phyloP scores from a whole-genome alignment of 2,797 vertebrate species.

The Macropodus opercularis region DNA sequence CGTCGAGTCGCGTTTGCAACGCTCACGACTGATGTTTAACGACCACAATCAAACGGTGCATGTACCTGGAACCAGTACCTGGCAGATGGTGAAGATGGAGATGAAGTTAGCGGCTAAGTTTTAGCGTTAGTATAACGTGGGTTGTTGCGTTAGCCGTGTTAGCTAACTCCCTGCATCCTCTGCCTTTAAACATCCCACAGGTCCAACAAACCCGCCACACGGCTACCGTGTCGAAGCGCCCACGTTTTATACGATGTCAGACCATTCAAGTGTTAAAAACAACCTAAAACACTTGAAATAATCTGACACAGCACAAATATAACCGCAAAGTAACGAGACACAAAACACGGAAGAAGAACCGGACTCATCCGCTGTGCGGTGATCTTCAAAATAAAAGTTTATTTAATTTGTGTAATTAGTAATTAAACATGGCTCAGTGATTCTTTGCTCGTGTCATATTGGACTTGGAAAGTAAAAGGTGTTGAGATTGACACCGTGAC shows the following conservation, averaged over 20 bases:
- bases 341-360: constrained; percentile 9
- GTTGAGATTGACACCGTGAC: constrained; percentile 1
- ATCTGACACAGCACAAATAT: neutral
- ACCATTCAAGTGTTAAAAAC: rapidly evolving
- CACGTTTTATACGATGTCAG: neutral
- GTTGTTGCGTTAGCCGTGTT: constrained; percentile 42
- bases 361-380: rapidly evolving
- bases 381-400: constrained; percentile 39
- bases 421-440: no score
- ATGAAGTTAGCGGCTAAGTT: constrained; percentile 8
- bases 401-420: neutral
- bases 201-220: neutral
- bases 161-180: constrained; percentile 26
- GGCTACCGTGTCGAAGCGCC: neutral
- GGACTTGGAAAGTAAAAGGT: neutral
- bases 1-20: neutral
- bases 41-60: neutral
- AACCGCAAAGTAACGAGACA: neutral
- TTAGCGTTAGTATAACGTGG: constrained; percentile 17
- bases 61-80: constrained; percentile 41
- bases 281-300: neutral
- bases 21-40: neutral
- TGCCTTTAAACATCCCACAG: constrained; percentile 4
- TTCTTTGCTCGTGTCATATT: no score
- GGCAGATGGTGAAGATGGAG: constrained; percentile 1